Evolutionary conservation across 1,140 invertebrate genomes (phyloP).

Genomic region (Orchestia grillus): DNA sequence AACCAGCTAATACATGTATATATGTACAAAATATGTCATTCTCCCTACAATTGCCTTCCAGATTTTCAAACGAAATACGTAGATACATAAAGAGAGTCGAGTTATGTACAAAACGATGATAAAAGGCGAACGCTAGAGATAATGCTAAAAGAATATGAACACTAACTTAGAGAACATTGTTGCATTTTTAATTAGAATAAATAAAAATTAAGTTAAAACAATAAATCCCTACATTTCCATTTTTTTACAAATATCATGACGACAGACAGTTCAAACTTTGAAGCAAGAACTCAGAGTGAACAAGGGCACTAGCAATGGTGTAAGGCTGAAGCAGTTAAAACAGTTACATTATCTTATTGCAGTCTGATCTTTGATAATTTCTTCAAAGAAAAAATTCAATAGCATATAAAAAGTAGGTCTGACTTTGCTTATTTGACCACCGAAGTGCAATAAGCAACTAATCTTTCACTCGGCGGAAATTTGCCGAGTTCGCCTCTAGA

Average conservation of each 20-base stretch:
- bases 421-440: no score
- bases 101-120: background rate
- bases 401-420: no score
- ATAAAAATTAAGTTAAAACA: background rate
- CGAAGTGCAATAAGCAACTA: no score
- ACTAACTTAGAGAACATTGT: background rate
- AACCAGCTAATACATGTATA: background rate
- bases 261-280: background rate
- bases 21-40: background rate
- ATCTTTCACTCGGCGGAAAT: background rate
- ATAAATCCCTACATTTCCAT: background rate
- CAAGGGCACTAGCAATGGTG: background rate
- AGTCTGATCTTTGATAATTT: background rate
- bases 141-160: background rate
- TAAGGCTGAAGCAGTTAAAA: background rate
- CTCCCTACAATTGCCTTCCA: background rate
- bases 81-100: background rate
- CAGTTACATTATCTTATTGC: background rate
- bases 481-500: background rate
- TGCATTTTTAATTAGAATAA: background rate
- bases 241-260: background rate
- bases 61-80: background rate
- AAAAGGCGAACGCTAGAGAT: background rate
- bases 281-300: background rate
- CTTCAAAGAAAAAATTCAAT: background rate